Conservation (phyloP, 2,797 vertebrate species). For the Trematomus bernacchii region DNA sequence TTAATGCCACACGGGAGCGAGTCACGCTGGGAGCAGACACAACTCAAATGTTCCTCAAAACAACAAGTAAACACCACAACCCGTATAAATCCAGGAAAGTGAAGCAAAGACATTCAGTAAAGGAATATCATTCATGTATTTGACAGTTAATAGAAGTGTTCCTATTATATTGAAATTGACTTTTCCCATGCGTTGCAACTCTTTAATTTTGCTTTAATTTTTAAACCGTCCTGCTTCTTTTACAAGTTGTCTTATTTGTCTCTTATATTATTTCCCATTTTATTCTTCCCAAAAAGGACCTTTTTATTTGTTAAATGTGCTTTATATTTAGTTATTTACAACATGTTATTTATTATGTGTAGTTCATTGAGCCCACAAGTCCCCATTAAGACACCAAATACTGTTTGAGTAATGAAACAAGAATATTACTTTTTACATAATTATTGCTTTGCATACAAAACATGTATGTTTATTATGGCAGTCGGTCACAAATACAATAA, state of each 20-base stretch:
- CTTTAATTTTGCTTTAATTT: not conserved
- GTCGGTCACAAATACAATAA: not conserved
- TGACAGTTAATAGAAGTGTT: not conserved
- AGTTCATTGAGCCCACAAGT: not conserved
- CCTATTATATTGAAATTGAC: not conserved
- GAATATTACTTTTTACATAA: not conserved
- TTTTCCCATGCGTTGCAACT: not conserved
- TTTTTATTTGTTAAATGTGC: not conserved
- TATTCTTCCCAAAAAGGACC: not conserved
- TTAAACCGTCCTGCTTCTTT: not conserved
- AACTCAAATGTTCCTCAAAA: constrained; percentile 19
- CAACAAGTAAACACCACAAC: constrained; percentile 18
- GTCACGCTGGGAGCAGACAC: constrained; percentile 35
- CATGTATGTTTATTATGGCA: not conserved
- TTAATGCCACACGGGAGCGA: constrained; percentile 40
- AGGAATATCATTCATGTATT: not conserved
- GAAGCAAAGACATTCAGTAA: not conserved
- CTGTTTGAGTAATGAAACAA: not conserved
- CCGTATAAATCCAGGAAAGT: not conserved
- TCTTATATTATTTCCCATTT: not conserved
- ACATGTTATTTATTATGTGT: not conserved
- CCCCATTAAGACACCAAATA: not conserved
- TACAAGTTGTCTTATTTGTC: not conserved
- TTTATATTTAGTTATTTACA: not conserved
- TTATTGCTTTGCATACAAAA: not conserved